Evolutionary conservation across 1,140 invertebrate species (phyloP).

Genomic region (Pseudachorutes palmiensis): DNA sequence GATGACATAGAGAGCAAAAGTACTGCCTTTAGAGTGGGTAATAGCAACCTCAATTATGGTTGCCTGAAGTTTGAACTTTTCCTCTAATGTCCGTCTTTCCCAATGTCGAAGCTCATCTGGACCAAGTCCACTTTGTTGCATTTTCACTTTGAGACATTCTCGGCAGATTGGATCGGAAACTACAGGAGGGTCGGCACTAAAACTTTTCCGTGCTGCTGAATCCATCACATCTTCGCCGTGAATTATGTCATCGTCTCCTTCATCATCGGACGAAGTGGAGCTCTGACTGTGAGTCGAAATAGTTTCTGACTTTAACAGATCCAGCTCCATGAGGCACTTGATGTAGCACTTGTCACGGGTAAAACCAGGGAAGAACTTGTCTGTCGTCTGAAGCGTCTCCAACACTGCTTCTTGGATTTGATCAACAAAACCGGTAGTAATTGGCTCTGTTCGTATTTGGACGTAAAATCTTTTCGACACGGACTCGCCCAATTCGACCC

Average conservation of each 20-base stretch:
- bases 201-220: neutral
- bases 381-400: slow-evolving; percentile 57
- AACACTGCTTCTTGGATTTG: slow-evolving; percentile 64
- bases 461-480: slow-evolving; percentile 56
- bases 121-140: slow-evolving; percentile 12
- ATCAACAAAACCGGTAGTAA: slow-evolving; percentile 62
- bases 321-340: slow-evolving; percentile 65
- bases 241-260: slow-evolving; percentile 49
- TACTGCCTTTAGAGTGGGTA: slow-evolving; percentile 58
- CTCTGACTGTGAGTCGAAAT: slow-evolving; percentile 26
- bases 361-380: slow-evolving; percentile 62
- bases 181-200: neutral
- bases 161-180: slow-evolving; percentile 30
- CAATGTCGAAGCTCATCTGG: slow-evolving; percentile 25
- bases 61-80: slow-evolving; percentile 35
- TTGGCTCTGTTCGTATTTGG: slow-evolving; percentile 54
- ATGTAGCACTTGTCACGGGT: slow-evolving; percentile 60
- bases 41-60: slow-evolving; percentile 41
- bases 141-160: slow-evolving; percentile 34
- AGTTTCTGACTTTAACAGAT: slow-evolving; percentile 53
- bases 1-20: slow-evolving; percentile 82
- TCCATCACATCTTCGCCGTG: slow-evolving; percentile 43
- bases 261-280: slow-evolving; percentile 27
- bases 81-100: slow-evolving; percentile 26
- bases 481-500: slow-evolving; percentile 57